A percentile compares a stretch with the other conserved stretches of the same genome.
These are phyloP conservation scores for Pogonognathellus flavescens DNA, from an alignment of 1,140 invertebrate species.

Conservation along the genomic window DNA sequence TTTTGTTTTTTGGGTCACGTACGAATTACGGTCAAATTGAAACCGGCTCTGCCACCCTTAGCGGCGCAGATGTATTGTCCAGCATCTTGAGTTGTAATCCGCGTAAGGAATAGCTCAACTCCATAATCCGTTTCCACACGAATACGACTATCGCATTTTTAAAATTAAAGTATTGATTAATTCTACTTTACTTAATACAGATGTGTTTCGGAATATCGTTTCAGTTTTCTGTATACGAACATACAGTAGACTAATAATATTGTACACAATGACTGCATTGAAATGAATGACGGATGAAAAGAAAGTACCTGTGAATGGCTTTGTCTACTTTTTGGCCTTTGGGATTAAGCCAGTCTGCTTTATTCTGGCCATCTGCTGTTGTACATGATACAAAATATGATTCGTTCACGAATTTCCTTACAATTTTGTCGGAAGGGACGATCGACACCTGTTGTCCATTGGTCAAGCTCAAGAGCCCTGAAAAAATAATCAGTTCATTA, in stretches of 20 bases:
- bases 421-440: slow-evolving; percentile 60
- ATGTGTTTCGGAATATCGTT: too few relatives aligned
- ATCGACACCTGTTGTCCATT: slow-evolving; percentile 57
- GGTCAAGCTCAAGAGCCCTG: slow-evolving; percentile 47
- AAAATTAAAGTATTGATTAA: slow-evolving; percentile 40
- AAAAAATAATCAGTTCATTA: background rate
- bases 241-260: too few relatives aligned
- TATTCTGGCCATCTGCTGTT: slow-evolving; percentile 48
- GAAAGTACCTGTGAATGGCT: slow-evolving; percentile 56
- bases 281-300: too few relatives aligned
- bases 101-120: slow-evolving; percentile 64
- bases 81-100: slow-evolving; percentile 64
- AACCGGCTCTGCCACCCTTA: slow-evolving; percentile 45
- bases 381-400: slow-evolving; percentile 65
- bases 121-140: slow-evolving; percentile 57
- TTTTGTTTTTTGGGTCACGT: slow-evolving; percentile 46
- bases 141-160: slow-evolving; percentile 60
- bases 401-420: slow-evolving; percentile 66
- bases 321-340: slow-evolving; percentile 55
- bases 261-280: too few relatives aligned
- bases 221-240: too few relatives aligned
- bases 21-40: slow-evolving; percentile 67
- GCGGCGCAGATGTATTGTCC: slow-evolving; percentile 62
- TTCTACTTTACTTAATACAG: too few relatives aligned
- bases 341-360: slow-evolving; percentile 61